Evolutionary conservation across 2,888 invertebrate genomes (phyloP), one percentile per base, ranked within the genome.

Genomic region (Seladonia tumulorum): DNA sequence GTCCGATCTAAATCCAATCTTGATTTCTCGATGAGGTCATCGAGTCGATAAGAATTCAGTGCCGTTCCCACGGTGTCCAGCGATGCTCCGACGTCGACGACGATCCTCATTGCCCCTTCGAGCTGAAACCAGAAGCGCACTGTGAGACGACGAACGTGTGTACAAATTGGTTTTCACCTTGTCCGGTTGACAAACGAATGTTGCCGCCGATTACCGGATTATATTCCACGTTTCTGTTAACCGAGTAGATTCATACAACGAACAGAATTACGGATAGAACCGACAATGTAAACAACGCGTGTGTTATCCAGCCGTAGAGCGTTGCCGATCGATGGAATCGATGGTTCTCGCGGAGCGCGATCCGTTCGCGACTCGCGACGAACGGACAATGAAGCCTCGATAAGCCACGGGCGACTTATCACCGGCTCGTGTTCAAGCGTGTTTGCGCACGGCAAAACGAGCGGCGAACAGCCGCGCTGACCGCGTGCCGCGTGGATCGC

Each of bases 121-220:
- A 18, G 63, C 84, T 84, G 76, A 84, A 79, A 79, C 47, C 71
- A 63, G 16, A 63, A 25, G 10, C 22, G 22, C 22, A 1, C 53
- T n/a, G 10, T 53, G 22, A 53, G 53, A 3, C 53, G 22, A 53
- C 3, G 22, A 22, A 53, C 22, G 53, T 10, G 22, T 53, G 10
- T 22, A n/a, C 22, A 8, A 8, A 22, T 53, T 53, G 53, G 10
- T 10, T 53, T 53, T n/a, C 22, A 53, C 22, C 53, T 53, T 10
- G 22, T 53, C 10, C 53, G 8, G 8, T 3, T 10, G 53, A 53
- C 53, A 10, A 22, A 53, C 53, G 2, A 22, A 53, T 8, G 22
- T 2, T 3, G 53, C 0, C 22, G 22, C 8, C 22, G 10, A 53
- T 53, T 53, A 10, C 53, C 53, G 22, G 53, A 53, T 53, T 53